Evolutionary conservation across 2,888 invertebrate genomes (phyloP), one percentile per base, ranked within the genome.

Genomic region (Apodemia mormo): DNA sequence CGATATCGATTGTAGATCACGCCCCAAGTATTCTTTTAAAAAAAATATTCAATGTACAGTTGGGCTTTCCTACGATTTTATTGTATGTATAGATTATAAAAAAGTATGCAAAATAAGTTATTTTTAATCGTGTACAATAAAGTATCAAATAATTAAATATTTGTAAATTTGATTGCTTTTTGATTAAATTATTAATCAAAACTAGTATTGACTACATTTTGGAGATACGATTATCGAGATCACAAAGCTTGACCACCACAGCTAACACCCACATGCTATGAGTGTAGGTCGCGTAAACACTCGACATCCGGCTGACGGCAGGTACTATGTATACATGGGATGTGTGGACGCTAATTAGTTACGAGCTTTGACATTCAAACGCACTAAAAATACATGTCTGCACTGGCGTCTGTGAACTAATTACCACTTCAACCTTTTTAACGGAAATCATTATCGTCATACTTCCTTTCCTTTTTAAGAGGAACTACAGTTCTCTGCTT

Each of bases 251-350:
- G 52, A 30, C 30, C 30, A 67, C 37, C 68, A 14, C 22, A 52
- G 54, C 56, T 70, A 66, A 73, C 86, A 81, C 88, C 85, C 81
- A 88, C 89, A 73, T 75, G 86, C 85, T 45, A 88, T 90, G 87
- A 89, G 91, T 76, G 82, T 83, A 81, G 81, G 82, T 83, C 82
- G 83, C 67, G 84, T 82, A 90, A 91, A 92, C 88, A 89, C 82
- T 86, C 77, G 78, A 85, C 89, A 87, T 92, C 91, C 91, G 90
- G 90, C 14, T 84, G 82, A 83, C 78, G 82, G 76, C 78, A 64
- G 68, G 66, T 66, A 56, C 52, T 66, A 14, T 49, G 66, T 69
- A 61, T 49, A 66, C 69, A 65, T 54, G 54, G 52, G n/a, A 52
- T 52, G 52, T 52, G 54, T 52, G 40, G 37, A 69, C 52, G 65